Evolutionary conservation across 2,888 invertebrate genomes (phyloP), one percentile per base, ranked within the genome.

Genomic region (Pollenia labialis): DNA sequence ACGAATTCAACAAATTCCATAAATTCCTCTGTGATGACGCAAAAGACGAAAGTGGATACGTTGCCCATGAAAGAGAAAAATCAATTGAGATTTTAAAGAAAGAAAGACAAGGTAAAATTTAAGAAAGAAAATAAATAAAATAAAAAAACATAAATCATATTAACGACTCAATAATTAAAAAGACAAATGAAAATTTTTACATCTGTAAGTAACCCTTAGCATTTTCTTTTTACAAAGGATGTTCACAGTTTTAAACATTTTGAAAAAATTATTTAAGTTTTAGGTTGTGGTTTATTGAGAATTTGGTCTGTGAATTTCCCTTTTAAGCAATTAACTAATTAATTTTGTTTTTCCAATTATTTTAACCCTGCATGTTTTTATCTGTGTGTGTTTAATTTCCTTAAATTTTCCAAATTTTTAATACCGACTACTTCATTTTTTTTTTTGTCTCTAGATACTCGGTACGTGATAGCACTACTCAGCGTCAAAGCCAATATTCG

Each of bases 401-500:
- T 52, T 52, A 4, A 9, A 18, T 4, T 11, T 9, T 52, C 60
- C 32, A 32, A 16, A 8, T 14, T 58, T 54, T 68, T 50, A 54
- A 40, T 9, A 9, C 12, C 14, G n/a, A n/a, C 42, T 69, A 69
- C 66, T 77, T 68, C 2, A 40, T 0, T 44, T 18, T 58, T 40
- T 42, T 18, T 50, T 80, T 75, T 18, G 12, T 23, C 14, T 76
- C 54, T 77, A 93, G 93, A 90, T 92, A 91, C 88, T 92, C 92
- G 82, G 85, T 85, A 68, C 91, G 91, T 68, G 91, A 91, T 54
- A 89, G 91, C 85, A 90, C 91, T 88, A 89, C 91, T 68, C 92
- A 92, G 88, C 92, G 93, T 52, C 93, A 93, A 88, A 93, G 93
- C 83, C 93, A 93, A 87, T 93, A 92, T 88, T 93, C 93, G 83